Base-by-base conservation (phyloP, 2,113 vertebrate genomes). In the Saguinus midas region DNA sequence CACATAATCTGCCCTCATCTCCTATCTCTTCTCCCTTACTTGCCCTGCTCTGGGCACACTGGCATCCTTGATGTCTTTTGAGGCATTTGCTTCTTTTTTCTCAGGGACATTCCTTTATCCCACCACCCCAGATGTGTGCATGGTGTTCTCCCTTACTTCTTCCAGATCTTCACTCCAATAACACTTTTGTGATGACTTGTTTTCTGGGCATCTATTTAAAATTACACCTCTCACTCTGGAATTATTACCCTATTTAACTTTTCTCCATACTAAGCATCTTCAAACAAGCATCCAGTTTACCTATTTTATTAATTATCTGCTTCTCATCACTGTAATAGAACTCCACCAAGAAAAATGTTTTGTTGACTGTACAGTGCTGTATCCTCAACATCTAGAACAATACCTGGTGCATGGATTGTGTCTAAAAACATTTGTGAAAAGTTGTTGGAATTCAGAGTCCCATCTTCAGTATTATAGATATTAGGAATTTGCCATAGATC, bases 391-490 rank as follows among this genome's bases (percentile, higher is more conserved):
- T 29, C 7, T 48, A 40, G 43, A 82, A 14, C 29, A 61, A 27
- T 76, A 32, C 3, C 11, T 80, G 29, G 11, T 3, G 8, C 12
- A 6, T 70, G 5, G 5, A 37, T 45, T 55, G 16, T 70, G 29
- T 45, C 35, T 70, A 58, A 32, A 84, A 91, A 5, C 40, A 66
- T 21, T 75, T 70, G 16, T 72, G 55, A 91, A 79, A 40, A 7
- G 20, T 43, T 61, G 37, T 48, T 61, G 37, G 17, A 73, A 45
- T 9, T 48, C 37, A 75, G 61, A 92, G 61, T 27, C 7, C 29
- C 37, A 37, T 96, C 90, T 84, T 89, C 29, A 91, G 32, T 3
- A 57, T n/a, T 68, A 52, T 70, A 90, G 29, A 21, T 52, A 45
- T 55, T 37, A 11, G 7, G 5, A 75, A 52, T 81, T 48, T 80